A percentile compares a stretch with the other conserved stretches of the same genome.
Conservation (phyloP, 2,113 vertebrate genomes). For the Pseudolaguvia tuberculata region DNA sequence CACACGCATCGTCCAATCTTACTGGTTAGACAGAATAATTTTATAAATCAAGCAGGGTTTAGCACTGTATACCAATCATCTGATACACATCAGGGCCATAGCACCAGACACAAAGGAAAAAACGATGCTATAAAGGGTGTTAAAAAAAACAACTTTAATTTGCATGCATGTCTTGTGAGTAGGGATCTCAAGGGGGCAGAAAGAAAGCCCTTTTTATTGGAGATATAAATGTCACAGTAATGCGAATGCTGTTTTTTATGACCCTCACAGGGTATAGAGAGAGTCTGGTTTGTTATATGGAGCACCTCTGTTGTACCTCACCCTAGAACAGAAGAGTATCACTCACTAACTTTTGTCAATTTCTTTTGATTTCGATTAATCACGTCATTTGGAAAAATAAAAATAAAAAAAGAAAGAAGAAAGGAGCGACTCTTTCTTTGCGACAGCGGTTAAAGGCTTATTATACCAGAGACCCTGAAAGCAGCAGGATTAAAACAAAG, state of each 20-base stretch:
- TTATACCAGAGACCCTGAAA: constrained; percentile 38
- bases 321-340: background rate
- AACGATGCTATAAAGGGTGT: constrained; percentile 31
- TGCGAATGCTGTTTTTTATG: constrained; percentile 56
- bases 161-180: constrained; percentile 46
- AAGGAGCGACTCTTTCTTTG: constrained; percentile 19
- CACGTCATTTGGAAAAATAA: constrained; percentile 49
- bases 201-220: constrained; percentile 55
- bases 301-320: background rate
- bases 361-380: constrained; percentile 55
- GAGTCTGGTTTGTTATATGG: constrained; percentile 44
- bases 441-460: constrained; percentile 36
- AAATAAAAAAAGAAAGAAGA: too few relatives aligned
- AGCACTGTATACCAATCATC: background rate
- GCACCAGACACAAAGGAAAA: constrained; percentile 36
- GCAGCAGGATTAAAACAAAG: constrained; percentile 26
- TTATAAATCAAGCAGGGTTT: background rate
- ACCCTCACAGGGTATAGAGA: constrained; percentile 45
- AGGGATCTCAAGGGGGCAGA: constrained; percentile 34
- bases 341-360: constrained; percentile 16
- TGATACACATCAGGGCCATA: background rate
- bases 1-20: too few relatives aligned
- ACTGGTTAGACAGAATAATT: background rate
- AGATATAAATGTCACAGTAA: constrained; percentile 54
- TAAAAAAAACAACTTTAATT: constrained; percentile 53